These are phyloP conservation scores for Nymphalis polychloros DNA, from an alignment of 2,888 invertebrate species.

Conservation along the genomic window DNA sequence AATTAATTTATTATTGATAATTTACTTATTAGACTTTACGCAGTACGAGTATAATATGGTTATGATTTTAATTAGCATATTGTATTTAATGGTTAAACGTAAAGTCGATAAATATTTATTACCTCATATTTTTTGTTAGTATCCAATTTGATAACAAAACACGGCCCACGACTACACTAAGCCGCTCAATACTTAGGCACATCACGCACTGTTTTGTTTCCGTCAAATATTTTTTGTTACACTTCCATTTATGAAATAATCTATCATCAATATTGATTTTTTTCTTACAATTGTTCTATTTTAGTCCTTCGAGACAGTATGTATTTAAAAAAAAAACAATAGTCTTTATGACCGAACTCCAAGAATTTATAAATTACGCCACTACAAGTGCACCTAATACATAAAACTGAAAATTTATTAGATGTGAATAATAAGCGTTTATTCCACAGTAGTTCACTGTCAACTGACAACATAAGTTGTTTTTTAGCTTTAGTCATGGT, in stretches of 20 bases:
- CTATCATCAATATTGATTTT: slow-evolving; percentile 9
- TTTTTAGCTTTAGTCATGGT: slow-evolving; percentile 50
- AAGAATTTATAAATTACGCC: too few relatives aligned
- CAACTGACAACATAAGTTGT: slow-evolving; percentile 55
- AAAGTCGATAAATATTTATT: slow-evolving; percentile 35
- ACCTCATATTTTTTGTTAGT: slow-evolving; percentile 68
- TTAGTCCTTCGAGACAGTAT: not conserved
- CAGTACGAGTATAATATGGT: too few relatives aligned
- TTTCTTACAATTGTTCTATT: slow-evolving; percentile 4
- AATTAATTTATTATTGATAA: too few relatives aligned
- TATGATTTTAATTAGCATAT: too few relatives aligned
- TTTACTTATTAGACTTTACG: too few relatives aligned
- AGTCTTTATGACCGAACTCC: too few relatives aligned
- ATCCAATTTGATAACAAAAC: slow-evolving; percentile 70
- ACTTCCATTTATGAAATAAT: slow-evolving; percentile 33
- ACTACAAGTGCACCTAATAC: too few relatives aligned
- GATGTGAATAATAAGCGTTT: slow-evolving; percentile 17
- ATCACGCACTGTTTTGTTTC: slow-evolving; percentile 52
- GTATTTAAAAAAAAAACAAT: too few relatives aligned
- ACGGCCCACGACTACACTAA: slow-evolving; percentile 48
- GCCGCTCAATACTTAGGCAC: slow-evolving; percentile 51
- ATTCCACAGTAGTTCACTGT: slow-evolving; percentile 45
- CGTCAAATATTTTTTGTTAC: slow-evolving; percentile 32
- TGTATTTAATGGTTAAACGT: too few relatives aligned
- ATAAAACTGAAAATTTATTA: too few relatives aligned